Base-by-base conservation (phyloP, 1,140 invertebrate genomes). In the Calliopsis andreniformis region DNA sequence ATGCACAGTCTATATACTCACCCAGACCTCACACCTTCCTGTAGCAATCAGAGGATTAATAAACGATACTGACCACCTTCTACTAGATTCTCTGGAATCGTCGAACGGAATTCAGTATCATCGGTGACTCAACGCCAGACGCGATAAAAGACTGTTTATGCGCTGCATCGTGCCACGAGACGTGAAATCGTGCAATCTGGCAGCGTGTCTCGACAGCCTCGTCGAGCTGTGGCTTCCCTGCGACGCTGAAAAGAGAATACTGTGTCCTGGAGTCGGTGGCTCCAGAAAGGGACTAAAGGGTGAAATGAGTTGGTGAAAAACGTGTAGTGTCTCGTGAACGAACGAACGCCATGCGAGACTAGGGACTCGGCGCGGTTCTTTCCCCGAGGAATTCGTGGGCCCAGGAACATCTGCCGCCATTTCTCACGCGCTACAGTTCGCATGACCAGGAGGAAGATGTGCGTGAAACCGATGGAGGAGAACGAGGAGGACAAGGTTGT, bases 401-500 rank as follows among this genome's bases (percentile, higher is more conserved):
- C 42, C 3, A 0, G 12, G 39, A 73, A 77, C 62, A 61, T 55
- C 62, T 79, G 43, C 18, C 23, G 49, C 14, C 43, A 18, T 67
- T 67, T 64, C 49, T 78, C 79, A 58, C 61, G 43, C 66, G 14
- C 4, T 30, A 39, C 55, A 16, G 49, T 73, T 79, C 43, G 45
- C 25, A 78, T 78, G 72, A 72, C 59, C 69, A 80, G 53, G 45
- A 72, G 67, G 73, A 86, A 82, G 78, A 90, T 91, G 88, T 89
- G 86, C 81, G 78, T 87, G 47, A 86, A 86, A 58, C 71, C 80
- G 42, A 88, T 88, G 83, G 86, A 90, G 79, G 84, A 90, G 68
- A 76, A 78, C 67, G 87, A 89, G 64, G 89, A 87, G 75, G 90
- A 91, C 43, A 90, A 83, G 80, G 86, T 92, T 79, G 87, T 91